Evolutionary conservation across 1,140 invertebrate species (phyloP).

Genomic region (Latrodectus geometricus): DNA sequence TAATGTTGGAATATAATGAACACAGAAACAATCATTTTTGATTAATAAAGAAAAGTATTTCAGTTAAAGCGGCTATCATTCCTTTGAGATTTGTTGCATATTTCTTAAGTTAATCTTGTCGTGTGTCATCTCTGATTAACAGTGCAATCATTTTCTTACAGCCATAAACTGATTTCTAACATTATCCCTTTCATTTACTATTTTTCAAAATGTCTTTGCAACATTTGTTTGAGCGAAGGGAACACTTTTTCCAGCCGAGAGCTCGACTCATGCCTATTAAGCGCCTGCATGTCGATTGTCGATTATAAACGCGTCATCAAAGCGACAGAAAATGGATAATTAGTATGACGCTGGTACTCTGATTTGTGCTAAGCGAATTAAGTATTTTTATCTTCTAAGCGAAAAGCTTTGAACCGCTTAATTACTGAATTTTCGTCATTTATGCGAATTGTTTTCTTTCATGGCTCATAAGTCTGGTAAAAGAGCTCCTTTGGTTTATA

Average conservation of each 20-base stretch:
- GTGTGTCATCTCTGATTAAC: not conserved
- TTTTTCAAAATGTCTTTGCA: not conserved
- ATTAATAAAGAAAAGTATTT: no score
- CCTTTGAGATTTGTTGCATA: no score
- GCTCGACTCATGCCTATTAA: not conserved
- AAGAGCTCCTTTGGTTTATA: not conserved
- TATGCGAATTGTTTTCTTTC: slow-evolving; percentile 20
- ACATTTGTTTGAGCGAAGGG: not conserved
- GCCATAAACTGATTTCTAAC: not conserved
- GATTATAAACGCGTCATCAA: not conserved
- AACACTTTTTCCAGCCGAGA: no score
- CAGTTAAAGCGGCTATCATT: no score
- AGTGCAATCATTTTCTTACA: not conserved
- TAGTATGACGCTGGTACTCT: not conserved
- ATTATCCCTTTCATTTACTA: not conserved
- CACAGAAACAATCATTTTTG: no score
- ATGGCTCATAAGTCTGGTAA: not conserved
- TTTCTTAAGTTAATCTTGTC: no score
- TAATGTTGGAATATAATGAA: no score
- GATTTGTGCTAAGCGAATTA: slow-evolving; percentile 3
- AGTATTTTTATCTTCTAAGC: slow-evolving; percentile 11
- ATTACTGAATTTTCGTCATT: not conserved
- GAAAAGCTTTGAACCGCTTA: slow-evolving; percentile 14
- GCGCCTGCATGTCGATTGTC: not conserved
- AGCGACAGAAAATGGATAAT: not conserved